A percentile compares a stretch with the other conserved stretches of the same genome.
These are phyloP conservation scores for Apostichopus californicus DNA, from an alignment of 35 echinoderm and acorn worm species.

Conservation along the genomic window DNA sequence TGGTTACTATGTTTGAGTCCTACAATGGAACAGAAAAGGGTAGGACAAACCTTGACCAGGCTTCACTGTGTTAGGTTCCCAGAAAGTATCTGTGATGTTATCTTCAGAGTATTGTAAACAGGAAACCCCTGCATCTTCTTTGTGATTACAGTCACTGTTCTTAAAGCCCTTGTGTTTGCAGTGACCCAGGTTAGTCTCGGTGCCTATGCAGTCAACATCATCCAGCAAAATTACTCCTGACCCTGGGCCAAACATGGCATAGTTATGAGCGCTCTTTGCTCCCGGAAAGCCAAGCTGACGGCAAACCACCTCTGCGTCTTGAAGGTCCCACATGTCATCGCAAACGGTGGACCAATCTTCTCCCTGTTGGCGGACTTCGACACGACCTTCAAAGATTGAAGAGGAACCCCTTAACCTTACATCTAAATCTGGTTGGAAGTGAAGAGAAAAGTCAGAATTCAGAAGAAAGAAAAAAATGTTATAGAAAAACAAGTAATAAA, in stretches of 20 bases:
- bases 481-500: background rate
- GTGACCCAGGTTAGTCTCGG: slow-evolving; percentile 33
- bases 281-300: slow-evolving; percentile 53
- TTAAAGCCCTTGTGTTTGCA: slow-evolving; percentile 26
- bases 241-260: slow-evolving; percentile 46
- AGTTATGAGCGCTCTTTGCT: slow-evolving; percentile 4
- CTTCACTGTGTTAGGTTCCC: background rate
- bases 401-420: slow-evolving; percentile 16
- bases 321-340: slow-evolving; percentile 46
- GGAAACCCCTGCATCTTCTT: slow-evolving; percentile 58
- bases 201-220: slow-evolving; percentile 42
- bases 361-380: slow-evolving; percentile 22
- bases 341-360: slow-evolving; percentile 52
- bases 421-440: slow-evolving; percentile 21
- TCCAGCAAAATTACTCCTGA: slow-evolving; percentile 42
- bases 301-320: slow-evolving; percentile 59
- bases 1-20: too few relatives aligned
- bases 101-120: background rate
- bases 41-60: background rate
- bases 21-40: too few relatives aligned
- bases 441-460: too few relatives aligned
- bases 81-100: background rate
- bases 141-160: slow-evolving; percentile 37
- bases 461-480: too few relatives aligned
- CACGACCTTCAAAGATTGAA: slow-evolving; percentile 43